Evolutionary conservation across 2,888 invertebrate species (phyloP).

Genomic region (Drepanosiphum platanoidis): DNA sequence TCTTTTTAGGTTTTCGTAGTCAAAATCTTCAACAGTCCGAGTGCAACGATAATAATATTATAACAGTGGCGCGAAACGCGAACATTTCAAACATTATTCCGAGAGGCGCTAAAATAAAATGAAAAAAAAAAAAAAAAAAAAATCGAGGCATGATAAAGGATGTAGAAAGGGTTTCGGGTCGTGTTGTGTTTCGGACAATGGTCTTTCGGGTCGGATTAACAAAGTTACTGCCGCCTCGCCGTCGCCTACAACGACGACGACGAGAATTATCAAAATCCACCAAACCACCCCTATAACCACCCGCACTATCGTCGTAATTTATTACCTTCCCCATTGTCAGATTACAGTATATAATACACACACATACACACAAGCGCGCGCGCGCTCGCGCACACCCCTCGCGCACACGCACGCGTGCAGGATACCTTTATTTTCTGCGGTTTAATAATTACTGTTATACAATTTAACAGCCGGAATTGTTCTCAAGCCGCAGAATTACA

Average conservation of each 20-base stretch:
- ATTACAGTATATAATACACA: constrained; percentile 41
- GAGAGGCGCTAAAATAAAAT: constrained; percentile 46
- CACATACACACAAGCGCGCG: background rate
- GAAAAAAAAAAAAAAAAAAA: constrained; percentile 31
- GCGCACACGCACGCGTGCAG: background rate
- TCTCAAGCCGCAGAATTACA: constrained; percentile 24
- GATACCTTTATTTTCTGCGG: constrained; percentile 56
- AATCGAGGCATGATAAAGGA: constrained; percentile 41
- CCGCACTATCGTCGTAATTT: constrained; percentile 46
- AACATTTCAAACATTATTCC: constrained; percentile 13
- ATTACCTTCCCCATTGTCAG: constrained; percentile 58
- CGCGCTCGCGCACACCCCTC: too few relatives aligned
- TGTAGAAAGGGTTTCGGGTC: constrained; percentile 44
- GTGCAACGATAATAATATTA: background rate
- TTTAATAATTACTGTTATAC: constrained; percentile 59
- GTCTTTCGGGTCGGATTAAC: constrained; percentile 61
- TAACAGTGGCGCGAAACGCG: background rate
- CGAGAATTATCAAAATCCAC: constrained; percentile 60
- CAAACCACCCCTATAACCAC: constrained; percentile 37
- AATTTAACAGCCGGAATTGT: constrained; percentile 53
- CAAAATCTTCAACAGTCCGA: background rate
- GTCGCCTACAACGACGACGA: constrained; percentile 21
- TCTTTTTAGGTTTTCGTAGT: constrained; percentile 4
- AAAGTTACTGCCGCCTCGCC: constrained; percentile 46
- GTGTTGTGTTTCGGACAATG: constrained; percentile 53